Base-by-base conservation (phyloP, 1,140 invertebrate genomes). In the Drosophila bifasciata region DNA sequence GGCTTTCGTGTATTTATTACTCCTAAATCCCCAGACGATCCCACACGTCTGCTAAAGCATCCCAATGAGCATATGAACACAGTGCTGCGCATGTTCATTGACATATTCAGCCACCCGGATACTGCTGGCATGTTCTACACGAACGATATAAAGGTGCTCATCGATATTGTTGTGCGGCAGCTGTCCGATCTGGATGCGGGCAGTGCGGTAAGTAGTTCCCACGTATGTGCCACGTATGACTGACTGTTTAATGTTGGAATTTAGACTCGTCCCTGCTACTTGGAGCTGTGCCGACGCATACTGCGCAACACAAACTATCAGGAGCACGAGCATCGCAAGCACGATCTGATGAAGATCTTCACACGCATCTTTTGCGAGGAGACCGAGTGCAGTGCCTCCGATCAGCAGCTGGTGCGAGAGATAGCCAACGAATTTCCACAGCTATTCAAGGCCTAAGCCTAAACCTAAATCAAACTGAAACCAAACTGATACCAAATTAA, bases 141-240 rank as follows among this genome's bases (percentile, higher is more conserved):
- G 0, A 99, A 98, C 90, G 97, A 99, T 91, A 95, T 96, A 3
- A 97, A 96, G 92, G 97, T 98, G 39, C 93, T 98, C 23, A 95
- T 98, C 74, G 97, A 98, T 89, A 98, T 99, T 84, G 95, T 98
- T 46, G 94, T 98, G 17, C 92, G 97, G 25, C 96, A 98, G 90
- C 92, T 99, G 5, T 95, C 96, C 6, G 97, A 99, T 91, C 93
- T 98, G 61, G 95, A 96, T 46, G 94, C 97, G n/a, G 96, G 96
- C 41, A 96, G 97, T 92, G 92, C 94, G 93, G 97, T 97, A 93
- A 92, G 90, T 84, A 7, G 6, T 19, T 1, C 1, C 8, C 2
- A n/a, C 32, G 40, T 36, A 25, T 28, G 25, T 28, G 8, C 7
- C 25, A 7, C 8, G 19, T 56, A 36, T 51, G 45, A 23, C 32